Evolutionary conservation across 2,888 invertebrate genomes (phyloP).

Genomic region (Cordylochernes scorpioides): DNA sequence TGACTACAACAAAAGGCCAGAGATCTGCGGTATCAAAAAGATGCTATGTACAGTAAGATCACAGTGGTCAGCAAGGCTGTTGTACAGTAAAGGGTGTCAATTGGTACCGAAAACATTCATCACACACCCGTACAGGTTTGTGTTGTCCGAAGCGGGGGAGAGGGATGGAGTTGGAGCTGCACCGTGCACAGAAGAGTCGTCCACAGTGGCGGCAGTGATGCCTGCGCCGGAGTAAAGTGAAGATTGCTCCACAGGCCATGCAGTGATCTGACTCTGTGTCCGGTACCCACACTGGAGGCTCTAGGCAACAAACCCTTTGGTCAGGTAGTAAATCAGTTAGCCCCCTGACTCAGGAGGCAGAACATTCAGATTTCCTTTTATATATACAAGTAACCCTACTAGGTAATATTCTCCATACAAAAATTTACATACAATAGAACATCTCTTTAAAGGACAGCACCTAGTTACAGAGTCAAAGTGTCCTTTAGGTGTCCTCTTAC

Average conservation of each 20-base stretch:
- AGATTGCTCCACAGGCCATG: slow-evolving; percentile 68
- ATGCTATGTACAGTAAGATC: no score
- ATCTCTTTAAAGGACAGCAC: no score
- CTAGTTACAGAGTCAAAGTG: no score
- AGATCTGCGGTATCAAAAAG: no score
- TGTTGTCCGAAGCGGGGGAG: slow-evolving; percentile 69
- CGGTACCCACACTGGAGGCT: slow-evolving; percentile 74
- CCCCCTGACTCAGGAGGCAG: no score
- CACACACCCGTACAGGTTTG: slow-evolving; percentile 80
- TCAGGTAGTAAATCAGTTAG: no score
- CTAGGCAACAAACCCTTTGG: background rate
- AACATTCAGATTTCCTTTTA: no score
- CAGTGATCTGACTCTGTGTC: slow-evolving; percentile 71
- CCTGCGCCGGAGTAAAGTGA: slow-evolving; percentile 75
- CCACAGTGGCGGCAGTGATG: slow-evolving; percentile 96
- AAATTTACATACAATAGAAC: no score
- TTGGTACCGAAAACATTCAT: slow-evolving; percentile 38
- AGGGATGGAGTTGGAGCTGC: slow-evolving; percentile 73
- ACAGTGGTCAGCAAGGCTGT: background rate
- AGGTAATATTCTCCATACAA: no score
- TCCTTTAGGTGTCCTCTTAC: no score
- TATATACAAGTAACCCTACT: no score
- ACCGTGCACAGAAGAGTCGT: slow-evolving; percentile 68
- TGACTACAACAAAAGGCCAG: no score
- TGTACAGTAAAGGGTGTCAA: background rate